A percentile compares a stretch with the other conserved stretches of the same genome.
phyloP scores from a whole-genome alignment of 2,113 vertebrate species.

The Oostethus manadensis region DNA sequence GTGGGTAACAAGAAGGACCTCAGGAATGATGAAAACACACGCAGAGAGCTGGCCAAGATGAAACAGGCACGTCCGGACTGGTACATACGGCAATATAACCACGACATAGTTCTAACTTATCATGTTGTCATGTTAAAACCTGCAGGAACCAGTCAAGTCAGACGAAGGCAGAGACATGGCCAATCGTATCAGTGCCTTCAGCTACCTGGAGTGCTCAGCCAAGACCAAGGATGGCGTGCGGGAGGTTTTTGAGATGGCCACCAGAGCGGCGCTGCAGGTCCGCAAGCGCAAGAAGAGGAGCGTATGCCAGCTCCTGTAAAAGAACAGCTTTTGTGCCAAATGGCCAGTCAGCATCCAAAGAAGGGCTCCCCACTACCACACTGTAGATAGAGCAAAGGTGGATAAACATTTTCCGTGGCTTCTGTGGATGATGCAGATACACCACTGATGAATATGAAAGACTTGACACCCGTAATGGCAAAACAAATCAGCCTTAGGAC shows the following conservation, averaged over 20 bases:
- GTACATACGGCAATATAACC: not conserved
- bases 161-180: slow-evolving; percentile 98
- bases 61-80: slow-evolving; percentile 78
- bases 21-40: slow-evolving; percentile 89
- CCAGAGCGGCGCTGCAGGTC: slow-evolving; percentile 90
- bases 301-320: slow-evolving; percentile 85
- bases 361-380: not conserved
- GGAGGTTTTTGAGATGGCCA: slow-evolving; percentile 98
- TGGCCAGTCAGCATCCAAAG: slow-evolving; percentile 28
- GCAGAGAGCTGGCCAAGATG: slow-evolving; percentile 93
- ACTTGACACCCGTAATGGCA: slow-evolving; percentile 60
- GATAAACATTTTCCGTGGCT: slow-evolving; percentile 54
- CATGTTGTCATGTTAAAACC: slow-evolving; percentile 2
- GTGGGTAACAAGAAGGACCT: slow-evolving; percentile 98
- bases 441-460: slow-evolving; percentile 49
- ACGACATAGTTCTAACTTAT: not conserved
- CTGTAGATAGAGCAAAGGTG: slow-evolving; percentile 32
- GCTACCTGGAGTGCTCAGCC: slow-evolving; percentile 96
- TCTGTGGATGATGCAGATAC: slow-evolving; percentile 56
- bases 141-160: slow-evolving; percentile 87
- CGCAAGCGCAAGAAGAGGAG: slow-evolving; percentile 87
- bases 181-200: slow-evolving; percentile 92
- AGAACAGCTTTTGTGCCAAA: not conserved
- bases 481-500: slow-evolving; percentile 46
- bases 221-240: slow-evolving; percentile 97